A percentile compares a stretch with the other conserved stretches of the same genome.
These are phyloP conservation scores for Drosophila parthenogenetica DNA, from an alignment of 2,888 invertebrate species.

Conservation along the genomic window DNA sequence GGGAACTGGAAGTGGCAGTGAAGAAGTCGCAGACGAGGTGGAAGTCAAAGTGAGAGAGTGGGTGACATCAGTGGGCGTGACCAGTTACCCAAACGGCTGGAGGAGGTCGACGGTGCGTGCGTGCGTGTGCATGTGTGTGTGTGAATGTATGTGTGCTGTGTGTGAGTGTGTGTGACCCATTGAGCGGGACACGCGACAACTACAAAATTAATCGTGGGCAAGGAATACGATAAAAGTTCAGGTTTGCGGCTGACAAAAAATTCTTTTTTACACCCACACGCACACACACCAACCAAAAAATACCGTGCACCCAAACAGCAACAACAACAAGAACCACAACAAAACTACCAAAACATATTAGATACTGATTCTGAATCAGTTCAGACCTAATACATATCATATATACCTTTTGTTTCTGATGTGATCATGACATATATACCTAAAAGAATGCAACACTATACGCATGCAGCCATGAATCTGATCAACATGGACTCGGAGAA, in stretches of 20 bases:
- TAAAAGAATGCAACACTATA: conserved; percentile 79
- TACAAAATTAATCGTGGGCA: conserved; percentile 47
- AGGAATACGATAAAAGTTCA: conserved; percentile 61
- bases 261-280: conserved; percentile 10
- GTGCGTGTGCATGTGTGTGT: conserved; percentile 4
- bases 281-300: conserved; percentile 15
- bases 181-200: conserved; percentile 42
- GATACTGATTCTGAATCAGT: conserved; percentile 10
- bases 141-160: not conserved
- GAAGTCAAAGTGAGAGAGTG: conserved; percentile 21
- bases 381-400: conserved; percentile 3
- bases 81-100: conserved; percentile 23
- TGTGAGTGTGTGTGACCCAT: conserved; percentile 13
- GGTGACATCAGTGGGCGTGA: conserved; percentile 52
- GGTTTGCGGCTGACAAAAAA: conserved; percentile 52
- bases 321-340: conserved; percentile 12
- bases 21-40: conserved; percentile 2
- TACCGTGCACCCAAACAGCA: conserved; percentile 20
- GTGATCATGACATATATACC: conserved; percentile 80
- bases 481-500: conserved; percentile 98
- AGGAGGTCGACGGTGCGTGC: conserved; percentile 9
- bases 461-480: conserved; percentile 91
- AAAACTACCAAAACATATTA: conserved; percentile 1
- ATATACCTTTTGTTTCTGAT: conserved; percentile 6
- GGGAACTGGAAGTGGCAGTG: conserved; percentile 26